These are phyloP conservation scores for Macrostomum cliftonense DNA, from an alignment of 2,888 invertebrate species.

Conservation along the genomic window DNA sequence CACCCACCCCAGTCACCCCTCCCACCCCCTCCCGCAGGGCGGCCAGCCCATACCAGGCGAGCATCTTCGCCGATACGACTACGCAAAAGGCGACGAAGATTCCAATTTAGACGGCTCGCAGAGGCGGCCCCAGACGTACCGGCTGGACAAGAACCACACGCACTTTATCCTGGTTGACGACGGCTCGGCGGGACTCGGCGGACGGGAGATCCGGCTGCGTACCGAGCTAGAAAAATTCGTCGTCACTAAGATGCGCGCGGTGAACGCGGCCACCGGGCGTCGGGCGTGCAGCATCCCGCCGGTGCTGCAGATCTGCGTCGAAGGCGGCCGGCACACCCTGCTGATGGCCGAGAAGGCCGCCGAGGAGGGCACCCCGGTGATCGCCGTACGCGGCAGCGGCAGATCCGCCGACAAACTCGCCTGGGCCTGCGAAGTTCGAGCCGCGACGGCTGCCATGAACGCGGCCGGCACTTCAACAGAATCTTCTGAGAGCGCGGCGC, in stretches of 20 bases:
- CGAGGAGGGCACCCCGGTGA: constrained; percentile 24
- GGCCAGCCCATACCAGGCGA: no score
- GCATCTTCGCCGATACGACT: no score
- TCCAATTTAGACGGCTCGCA: no score
- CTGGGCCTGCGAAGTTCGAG: no score
- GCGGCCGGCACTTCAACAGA: no score
- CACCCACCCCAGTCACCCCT: no score
- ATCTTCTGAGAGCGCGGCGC: no score
- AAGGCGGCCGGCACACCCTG: constrained; percentile 76
- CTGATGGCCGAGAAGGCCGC: constrained; percentile 22
- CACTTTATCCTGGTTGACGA: constrained; percentile 36
- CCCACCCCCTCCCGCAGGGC: no score
- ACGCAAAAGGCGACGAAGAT: no score
- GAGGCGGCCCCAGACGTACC: no score
- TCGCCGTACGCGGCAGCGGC: constrained; percentile 30
- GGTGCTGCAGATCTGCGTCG: constrained; percentile 82
- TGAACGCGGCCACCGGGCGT: no score
- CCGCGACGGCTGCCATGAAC: no score
- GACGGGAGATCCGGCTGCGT: constrained; percentile 2
- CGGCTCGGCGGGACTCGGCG: constrained; percentile 21
- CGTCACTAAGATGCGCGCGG: not conserved
- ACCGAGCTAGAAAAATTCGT: constrained; percentile 5
- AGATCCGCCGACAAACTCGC: constrained; percentile 25
- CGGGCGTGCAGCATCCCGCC: constrained; percentile 28
- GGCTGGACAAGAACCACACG: constrained; percentile 33